Conservation (phyloP, 2,113 vertebrate genomes). For the Fregata magnificens region DNA sequence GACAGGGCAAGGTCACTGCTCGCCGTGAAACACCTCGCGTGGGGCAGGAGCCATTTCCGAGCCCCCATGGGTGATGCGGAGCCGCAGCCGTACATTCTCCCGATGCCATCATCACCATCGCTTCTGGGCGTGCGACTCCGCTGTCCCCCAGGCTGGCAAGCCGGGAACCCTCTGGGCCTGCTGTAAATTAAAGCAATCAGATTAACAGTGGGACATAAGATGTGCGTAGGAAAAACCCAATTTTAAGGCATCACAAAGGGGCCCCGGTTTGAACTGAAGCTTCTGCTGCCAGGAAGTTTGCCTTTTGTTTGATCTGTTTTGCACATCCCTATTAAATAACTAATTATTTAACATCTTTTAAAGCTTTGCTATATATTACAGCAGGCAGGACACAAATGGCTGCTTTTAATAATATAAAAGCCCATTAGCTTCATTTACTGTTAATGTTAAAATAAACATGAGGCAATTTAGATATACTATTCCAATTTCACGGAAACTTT, state of each 20-base stretch:
- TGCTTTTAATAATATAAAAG: slow-evolving; percentile 88
- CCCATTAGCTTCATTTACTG: slow-evolving; percentile 88
- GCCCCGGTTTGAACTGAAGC: neutral
- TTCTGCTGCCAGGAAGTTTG: slow-evolving; percentile 41
- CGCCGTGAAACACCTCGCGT: rapidly evolving
- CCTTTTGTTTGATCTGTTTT: slow-evolving; percentile 74
- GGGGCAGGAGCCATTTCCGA: neutral
- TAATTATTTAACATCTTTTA: slow-evolving; percentile 87
- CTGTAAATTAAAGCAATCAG: slow-evolving; percentile 62
- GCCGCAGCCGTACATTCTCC: neutral
- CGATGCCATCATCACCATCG: neutral
- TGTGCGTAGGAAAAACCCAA: neutral
- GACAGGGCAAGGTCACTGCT: neutral
- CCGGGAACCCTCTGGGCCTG: slow-evolving; percentile 16
- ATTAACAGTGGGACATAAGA: slow-evolving; percentile 34
- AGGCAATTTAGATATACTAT: slow-evolving; percentile 86
- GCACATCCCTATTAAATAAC: slow-evolving; percentile 81
- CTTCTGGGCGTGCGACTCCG: neutral
- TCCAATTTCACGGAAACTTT: slow-evolving; percentile 89
- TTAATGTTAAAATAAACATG: slow-evolving; percentile 91
- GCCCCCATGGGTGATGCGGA: rapidly evolving
- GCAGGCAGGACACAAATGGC: slow-evolving; percentile 83
- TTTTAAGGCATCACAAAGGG: neutral
- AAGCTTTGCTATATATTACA: slow-evolving; percentile 77
- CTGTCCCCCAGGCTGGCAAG: neutral